A percentile compares a stretch with the other conserved stretches of the same genome.
Evolutionary conservation across 2,888 invertebrate species (phyloP).

Genomic region (Phytoseiulus persimilis): DNA sequence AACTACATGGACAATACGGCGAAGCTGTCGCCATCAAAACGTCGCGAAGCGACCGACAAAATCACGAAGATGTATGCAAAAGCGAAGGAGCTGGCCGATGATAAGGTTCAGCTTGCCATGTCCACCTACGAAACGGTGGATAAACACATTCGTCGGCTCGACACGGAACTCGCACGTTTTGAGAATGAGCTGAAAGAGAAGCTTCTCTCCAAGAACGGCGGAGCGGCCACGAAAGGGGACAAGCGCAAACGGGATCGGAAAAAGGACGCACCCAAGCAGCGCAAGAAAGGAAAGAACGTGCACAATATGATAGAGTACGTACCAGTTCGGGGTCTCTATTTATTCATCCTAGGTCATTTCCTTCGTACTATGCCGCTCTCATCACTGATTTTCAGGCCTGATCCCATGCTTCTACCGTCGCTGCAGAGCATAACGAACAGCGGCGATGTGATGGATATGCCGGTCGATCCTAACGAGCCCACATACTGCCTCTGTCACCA

Average conservation of each 20-base stretch:
- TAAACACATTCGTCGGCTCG: slow-evolving; percentile 88
- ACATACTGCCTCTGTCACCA: slow-evolving; percentile 97
- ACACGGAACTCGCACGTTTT: slow-evolving; percentile 89
- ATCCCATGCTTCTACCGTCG: slow-evolving; percentile 48
- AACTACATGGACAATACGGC: slow-evolving; percentile 68
- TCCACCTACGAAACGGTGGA: slow-evolving; percentile 95
- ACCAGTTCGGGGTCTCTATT: neutral
- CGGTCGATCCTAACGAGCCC: slow-evolving; percentile 86
- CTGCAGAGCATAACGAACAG: slow-evolving; percentile 63
- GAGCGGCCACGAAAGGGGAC: slow-evolving; percentile 44
- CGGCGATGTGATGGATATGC: slow-evolving; percentile 63
- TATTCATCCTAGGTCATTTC: too few species aligned
- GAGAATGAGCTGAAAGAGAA: slow-evolving; percentile 54
- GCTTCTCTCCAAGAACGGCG: slow-evolving; percentile 41
- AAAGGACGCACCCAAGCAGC: slow-evolving; percentile 41
- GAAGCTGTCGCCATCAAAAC: slow-evolving; percentile 65
- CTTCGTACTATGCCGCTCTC: too few species aligned
- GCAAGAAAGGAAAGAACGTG: slow-evolving; percentile 46
- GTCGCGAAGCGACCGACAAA: slow-evolving; percentile 70
- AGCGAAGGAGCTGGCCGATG: slow-evolving; percentile 90
- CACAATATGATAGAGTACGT: slow-evolving; percentile 18
- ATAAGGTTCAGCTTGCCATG: slow-evolving; percentile 92
- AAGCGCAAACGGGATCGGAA: slow-evolving; percentile 46
- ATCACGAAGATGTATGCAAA: slow-evolving; percentile 83
- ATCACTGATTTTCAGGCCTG: slow-evolving; percentile 42